phyloP scores from a whole-genome alignment of 2,888 invertebrate genomes.

The Temnothorax unifasciatus region DNA sequence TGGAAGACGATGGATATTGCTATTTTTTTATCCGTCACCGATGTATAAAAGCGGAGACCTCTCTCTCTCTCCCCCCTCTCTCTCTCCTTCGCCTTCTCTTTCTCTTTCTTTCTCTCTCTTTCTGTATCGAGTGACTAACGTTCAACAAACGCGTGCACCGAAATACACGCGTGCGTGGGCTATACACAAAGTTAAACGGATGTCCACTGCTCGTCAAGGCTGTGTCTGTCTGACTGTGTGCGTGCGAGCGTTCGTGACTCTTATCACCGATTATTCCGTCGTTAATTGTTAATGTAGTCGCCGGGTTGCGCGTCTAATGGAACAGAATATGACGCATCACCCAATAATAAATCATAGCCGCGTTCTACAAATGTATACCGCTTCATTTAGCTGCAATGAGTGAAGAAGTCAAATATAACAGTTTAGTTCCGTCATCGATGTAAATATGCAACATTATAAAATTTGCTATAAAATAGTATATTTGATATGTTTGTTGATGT shows the following conservation, averaged over 20 bases:
- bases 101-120: background rate
- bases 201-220: slow-evolving; percentile 46
- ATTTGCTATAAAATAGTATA: background rate
- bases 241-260: slow-evolving; percentile 49
- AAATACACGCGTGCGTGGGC: slow-evolving; percentile 65
- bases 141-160: slow-evolving; percentile 59
- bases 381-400: slow-evolving; percentile 11
- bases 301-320: slow-evolving; percentile 51
- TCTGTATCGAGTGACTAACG: slow-evolving; percentile 36
- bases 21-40: slow-evolving; percentile 16
- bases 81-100: background rate
- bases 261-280: slow-evolving; percentile 49
- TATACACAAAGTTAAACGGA: slow-evolving; percentile 58
- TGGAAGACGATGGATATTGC: background rate
- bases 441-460: background rate
- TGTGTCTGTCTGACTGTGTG: slow-evolving; percentile 3
- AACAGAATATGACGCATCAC: slow-evolving; percentile 65
- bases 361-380: slow-evolving; percentile 16
- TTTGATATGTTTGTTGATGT: background rate
- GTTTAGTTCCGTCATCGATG: background rate
- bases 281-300: slow-evolving; percentile 60
- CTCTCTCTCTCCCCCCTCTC: background rate
- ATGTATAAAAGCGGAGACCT: slow-evolving; percentile 15
- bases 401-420: background rate
- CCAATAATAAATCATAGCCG: slow-evolving; percentile 65